These are phyloP conservation scores for Drosophila willistoni DNA, from an alignment of 1,140 invertebrate species.

Conservation along the genomic window DNA sequence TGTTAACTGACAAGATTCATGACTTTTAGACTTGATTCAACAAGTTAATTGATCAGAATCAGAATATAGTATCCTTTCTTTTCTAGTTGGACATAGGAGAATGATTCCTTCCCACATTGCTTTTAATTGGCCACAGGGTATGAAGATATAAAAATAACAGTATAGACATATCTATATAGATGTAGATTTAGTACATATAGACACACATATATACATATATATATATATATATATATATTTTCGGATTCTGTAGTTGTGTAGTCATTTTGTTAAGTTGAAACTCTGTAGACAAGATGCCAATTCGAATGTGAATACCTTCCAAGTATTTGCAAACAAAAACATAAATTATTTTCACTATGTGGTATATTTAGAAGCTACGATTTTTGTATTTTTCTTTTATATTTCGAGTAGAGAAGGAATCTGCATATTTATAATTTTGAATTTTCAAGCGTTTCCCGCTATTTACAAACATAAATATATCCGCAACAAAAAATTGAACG, in stretches of 20 bases:
- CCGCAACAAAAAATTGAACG: neutral
- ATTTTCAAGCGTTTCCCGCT: conserved; percentile 1
- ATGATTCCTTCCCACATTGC: too few relatives aligned
- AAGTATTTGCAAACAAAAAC: conserved; percentile 80
- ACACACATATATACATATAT: too few relatives aligned
- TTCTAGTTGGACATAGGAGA: too few relatives aligned
- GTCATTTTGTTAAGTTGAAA: conserved; percentile 23
- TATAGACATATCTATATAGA: neutral
- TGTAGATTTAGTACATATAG: too few relatives aligned
- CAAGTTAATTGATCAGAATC: too few relatives aligned
- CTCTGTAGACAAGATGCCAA: conserved; percentile 53
- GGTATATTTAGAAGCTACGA: conserved; percentile 44
- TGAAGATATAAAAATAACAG: conserved; percentile 3
- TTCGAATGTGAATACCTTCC: conserved; percentile 54
- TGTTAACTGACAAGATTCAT: too few relatives aligned
- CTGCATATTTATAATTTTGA: conserved; percentile 7
- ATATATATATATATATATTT: too few relatives aligned
- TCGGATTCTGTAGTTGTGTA: conserved; percentile 2
- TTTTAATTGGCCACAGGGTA: neutral
- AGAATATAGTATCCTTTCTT: too few relatives aligned
- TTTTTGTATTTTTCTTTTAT: neutral
- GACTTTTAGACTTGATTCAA: too few relatives aligned
- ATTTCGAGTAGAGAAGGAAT: neutral
- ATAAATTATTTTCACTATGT: conserved; percentile 70
- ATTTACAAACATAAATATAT: neutral